phyloP scores from a whole-genome alignment of 2,888 invertebrate species.

The Xanthorhoe spadicearia region DNA sequence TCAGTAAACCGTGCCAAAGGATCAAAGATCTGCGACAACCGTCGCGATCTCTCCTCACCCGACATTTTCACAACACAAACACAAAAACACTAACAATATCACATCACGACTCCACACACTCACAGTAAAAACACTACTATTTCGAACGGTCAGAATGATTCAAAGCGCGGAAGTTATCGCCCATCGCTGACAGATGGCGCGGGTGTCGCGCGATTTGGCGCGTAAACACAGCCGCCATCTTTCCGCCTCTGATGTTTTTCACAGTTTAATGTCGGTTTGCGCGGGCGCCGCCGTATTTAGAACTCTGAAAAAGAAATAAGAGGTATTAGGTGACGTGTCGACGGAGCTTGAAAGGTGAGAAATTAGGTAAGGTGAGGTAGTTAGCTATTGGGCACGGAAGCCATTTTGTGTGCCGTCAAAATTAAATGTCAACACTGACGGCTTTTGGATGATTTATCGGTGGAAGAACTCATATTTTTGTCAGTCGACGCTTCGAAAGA shows the following conservation, averaged over 20 bases:
- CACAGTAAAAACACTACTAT: slow-evolving; percentile 72
- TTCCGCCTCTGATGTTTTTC: slow-evolving; percentile 72
- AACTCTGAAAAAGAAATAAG: slow-evolving; percentile 77
- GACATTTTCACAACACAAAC: slow-evolving; percentile 82
- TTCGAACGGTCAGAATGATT: slow-evolving; percentile 72
- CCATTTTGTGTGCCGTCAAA: slow-evolving; percentile 63
- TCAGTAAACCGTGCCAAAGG: slow-evolving; percentile 91
- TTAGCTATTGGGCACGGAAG: slow-evolving; percentile 58
- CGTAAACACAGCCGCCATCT: slow-evolving; percentile 73
- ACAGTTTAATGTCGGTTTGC: slow-evolving; percentile 68
- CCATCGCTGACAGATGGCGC: slow-evolving; percentile 69
- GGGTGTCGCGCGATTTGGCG: slow-evolving; percentile 69
- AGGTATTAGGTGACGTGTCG: slow-evolving; percentile 63
- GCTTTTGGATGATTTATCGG: slow-evolving; percentile 41
- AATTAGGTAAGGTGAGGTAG: slow-evolving; percentile 71
- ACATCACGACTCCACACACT: slow-evolving; percentile 73
- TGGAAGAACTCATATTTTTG: slow-evolving; percentile 42
- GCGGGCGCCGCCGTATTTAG: slow-evolving; percentile 64
- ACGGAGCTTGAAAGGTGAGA: slow-evolving; percentile 54
- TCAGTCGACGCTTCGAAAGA: slow-evolving; percentile 44
- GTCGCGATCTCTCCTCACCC: slow-evolving; percentile 87
- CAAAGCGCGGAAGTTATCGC: slow-evolving; percentile 66
- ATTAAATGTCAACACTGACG: slow-evolving; percentile 59
- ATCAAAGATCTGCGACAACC: slow-evolving; percentile 93
- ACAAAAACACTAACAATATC: slow-evolving; percentile 66